Conservation (phyloP, 2,888 invertebrate species). For the Polydesmus complanatus region DNA sequence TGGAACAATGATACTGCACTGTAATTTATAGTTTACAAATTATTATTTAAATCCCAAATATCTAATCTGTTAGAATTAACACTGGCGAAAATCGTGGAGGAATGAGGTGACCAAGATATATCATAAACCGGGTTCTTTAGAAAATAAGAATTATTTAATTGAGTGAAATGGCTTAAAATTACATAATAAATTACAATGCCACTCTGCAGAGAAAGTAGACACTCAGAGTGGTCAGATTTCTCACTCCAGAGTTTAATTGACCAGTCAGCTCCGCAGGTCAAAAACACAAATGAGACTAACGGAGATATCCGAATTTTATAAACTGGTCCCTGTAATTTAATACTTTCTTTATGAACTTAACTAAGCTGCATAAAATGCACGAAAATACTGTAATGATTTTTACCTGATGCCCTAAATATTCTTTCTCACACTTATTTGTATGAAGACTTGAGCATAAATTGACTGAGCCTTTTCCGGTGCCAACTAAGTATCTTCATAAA, state of each 20-base stretch:
- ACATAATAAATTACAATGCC: not conserved
- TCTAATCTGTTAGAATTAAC: conserved; percentile 2
- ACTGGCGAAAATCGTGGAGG: conserved; percentile 13
- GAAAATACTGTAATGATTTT: not conserved
- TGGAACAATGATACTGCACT: not conserved
- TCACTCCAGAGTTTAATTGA: conserved; percentile 12
- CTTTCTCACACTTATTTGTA: not conserved
- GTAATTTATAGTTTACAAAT: not conserved
- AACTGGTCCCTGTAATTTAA: conserved; percentile 10
- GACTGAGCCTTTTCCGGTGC: conserved; percentile 8
- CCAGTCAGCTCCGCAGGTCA: conserved; percentile 13
- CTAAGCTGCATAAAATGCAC: no score
- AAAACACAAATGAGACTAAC: not conserved
- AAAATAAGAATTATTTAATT: not conserved
- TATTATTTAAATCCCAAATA: conserved; percentile 12
- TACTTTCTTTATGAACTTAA: no score
- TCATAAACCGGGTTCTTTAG: conserved; percentile 11
- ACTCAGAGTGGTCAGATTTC: not conserved
- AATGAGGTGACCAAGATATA: conserved; percentile 12
- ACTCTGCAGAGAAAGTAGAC: conserved; percentile 4
- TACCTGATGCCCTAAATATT: conserved; percentile 11
- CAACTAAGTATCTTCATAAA: conserved; percentile 11
- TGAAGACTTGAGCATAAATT: conserved; percentile 7
- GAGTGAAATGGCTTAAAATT: not conserved
- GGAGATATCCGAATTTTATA: conserved; percentile 7